phyloP scores from a whole-genome alignment of 2,888 invertebrate species.

The Agonopterix alstromeriana region DNA sequence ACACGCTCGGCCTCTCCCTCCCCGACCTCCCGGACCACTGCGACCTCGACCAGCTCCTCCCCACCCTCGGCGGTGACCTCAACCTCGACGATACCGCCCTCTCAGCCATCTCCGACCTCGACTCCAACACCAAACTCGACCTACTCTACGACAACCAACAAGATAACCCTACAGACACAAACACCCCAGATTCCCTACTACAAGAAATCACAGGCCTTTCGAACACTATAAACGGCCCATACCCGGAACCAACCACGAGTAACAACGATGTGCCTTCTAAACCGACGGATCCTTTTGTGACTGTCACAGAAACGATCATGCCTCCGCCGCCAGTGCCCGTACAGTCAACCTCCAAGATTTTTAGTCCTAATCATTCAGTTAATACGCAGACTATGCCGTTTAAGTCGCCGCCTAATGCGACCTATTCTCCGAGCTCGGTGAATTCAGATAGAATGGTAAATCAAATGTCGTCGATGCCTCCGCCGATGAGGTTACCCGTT shows the following conservation, averaged over 20 bases:
- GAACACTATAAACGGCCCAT: conserved; percentile 35
- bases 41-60: conserved; percentile 81
- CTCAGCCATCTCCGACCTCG: conserved; percentile 56
- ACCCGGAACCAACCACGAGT: conserved; percentile 23
- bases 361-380: conserved; percentile 18
- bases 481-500: conserved; percentile 49
- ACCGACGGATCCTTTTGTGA: conserved; percentile 17
- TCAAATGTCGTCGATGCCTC: conserved; percentile 44
- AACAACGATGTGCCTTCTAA: conserved; percentile 24
- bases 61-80: conserved; percentile 78
- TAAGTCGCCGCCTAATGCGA: conserved; percentile 36
- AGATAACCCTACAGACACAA: conserved; percentile 16
- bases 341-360: conserved; percentile 34
- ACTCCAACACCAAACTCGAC: conserved; percentile 58
- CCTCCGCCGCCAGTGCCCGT: conserved; percentile 48
- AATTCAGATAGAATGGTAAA: not conserved
- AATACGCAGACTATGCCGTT: conserved; percentile 18
- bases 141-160: conserved; percentile 39
- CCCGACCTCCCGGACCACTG: conserved; percentile 62
- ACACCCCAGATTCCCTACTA: conserved; percentile 35
- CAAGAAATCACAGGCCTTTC: conserved; percentile 49
- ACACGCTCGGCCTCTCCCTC: conserved; percentile 51
- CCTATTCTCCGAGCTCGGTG: conserved; percentile 16
- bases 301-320: conserved; percentile 25
- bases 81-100: conserved; percentile 65